Evolutionary conservation across 92 coral and sea anemone genomes (phyloP), one percentile per base, ranked within the genome.

Genomic region (Anthopleura xanthogrammica): DNA sequence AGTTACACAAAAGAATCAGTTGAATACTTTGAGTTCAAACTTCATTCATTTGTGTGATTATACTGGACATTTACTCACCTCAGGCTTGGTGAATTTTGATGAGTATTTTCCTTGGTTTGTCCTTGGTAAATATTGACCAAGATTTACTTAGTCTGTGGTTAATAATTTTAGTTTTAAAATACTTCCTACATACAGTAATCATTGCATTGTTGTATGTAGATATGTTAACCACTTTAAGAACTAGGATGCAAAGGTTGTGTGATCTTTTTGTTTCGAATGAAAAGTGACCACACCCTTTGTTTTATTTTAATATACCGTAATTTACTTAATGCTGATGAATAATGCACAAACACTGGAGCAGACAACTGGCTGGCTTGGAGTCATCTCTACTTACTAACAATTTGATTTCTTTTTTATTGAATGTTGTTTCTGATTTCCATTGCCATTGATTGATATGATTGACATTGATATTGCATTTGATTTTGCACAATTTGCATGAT

Each of bases 301-400:
- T 60, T 36, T 17, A 19, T 17, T 60, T 20, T 60, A 3, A 22
- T 6, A 22, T 24, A 64, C 65, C 10, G 65, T 12, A 24, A 20
- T 68, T 22, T 68, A 68, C 74, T 68, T 1, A 68, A 68, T 68
- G 74, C 74, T 68, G 74, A 24, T 68, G 29, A 68, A 23, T 1
- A 24, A 68, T 68, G 74, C 74, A 68, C 74, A 68, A 20, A 68
- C 41, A 20, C 29, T 68, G 16, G 8, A 23, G 40, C 41, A 22
- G 41, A 68, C 41, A 24, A 68, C 74, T 68, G 74, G 74, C 74
- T 68, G 74, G 42, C 74, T 29, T 68, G 74, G 74, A 68, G 11
- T 24, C 74, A 29, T 20, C 74, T 68, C 74, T 24, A 19, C 10
- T 17, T 62, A 62, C 29, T 62, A 19, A 62, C 70, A 19, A 62